Conservation (phyloP, 2,888 invertebrate species). For the Lasioglossum villosulum region DNA sequence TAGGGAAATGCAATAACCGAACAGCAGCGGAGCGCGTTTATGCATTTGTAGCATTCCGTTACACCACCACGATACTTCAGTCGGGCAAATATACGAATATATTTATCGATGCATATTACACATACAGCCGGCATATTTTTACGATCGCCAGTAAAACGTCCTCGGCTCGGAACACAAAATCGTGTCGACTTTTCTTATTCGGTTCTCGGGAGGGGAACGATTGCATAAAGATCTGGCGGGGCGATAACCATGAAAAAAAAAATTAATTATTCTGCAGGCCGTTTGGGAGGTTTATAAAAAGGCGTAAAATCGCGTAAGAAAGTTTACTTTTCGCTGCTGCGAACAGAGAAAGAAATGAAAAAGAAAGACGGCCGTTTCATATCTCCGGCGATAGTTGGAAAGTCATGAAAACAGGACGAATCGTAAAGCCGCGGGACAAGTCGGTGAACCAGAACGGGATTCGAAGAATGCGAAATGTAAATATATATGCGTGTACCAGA, state of each 20-base stretch:
- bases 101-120: neutral
- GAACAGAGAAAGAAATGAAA: neutral
- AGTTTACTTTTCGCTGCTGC: neutral
- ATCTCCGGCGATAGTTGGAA: constrained; percentile 49
- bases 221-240: neutral
- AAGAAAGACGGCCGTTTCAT: neutral
- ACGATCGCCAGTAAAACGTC: neutral
- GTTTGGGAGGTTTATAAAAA: neutral
- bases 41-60: constrained; percentile 4
- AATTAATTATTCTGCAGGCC: neutral
- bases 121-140: neutral
- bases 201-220: neutral
- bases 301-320: neutral
- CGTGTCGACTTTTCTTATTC: neutral
- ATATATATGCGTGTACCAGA: neutral
- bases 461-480: constrained; percentile 15
- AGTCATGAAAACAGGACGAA: constrained; percentile 68
- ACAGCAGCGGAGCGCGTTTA: constrained; percentile 1
- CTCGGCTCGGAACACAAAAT: neutral
- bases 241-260: neutral
- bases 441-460: constrained; percentile 13
- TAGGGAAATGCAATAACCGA: neutral
- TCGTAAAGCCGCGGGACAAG: constrained; percentile 63
- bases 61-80: neutral
- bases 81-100: neutral